Conservation (phyloP, 2,888 invertebrate genomes). For the Cantharis lateralis region DNA sequence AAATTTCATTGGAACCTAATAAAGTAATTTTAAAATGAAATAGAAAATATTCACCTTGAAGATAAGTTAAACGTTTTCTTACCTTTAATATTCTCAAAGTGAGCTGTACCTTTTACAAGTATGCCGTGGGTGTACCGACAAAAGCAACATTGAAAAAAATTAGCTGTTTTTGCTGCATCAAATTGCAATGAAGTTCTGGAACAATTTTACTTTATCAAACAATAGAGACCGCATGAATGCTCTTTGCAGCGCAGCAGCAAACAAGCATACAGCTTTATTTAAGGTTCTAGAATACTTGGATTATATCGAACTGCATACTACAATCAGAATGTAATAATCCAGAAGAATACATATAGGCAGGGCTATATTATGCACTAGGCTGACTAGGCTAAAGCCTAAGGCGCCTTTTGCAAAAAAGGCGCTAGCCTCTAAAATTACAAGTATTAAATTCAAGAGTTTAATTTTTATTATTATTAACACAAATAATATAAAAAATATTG, state of each 20-base stretch:
- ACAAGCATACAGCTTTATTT: constrained; percentile 17
- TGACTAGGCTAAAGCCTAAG: no score
- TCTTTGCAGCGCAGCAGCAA: constrained; percentile 6
- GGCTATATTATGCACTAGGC: no score
- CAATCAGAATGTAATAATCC: constrained; percentile 35
- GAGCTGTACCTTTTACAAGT: not conserved
- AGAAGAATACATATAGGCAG: constrained; percentile 14
- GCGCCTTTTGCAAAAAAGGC: no score
- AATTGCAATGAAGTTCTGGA: constrained; percentile 5
- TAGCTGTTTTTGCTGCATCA: not conserved
- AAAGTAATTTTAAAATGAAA: not conserved
- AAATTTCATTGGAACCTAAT: not conserved
- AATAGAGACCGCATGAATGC: constrained; percentile 18
- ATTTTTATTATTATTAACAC: no score
- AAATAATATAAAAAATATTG: no score
- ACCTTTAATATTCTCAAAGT: not conserved
- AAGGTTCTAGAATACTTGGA: constrained; percentile 30
- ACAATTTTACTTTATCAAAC: constrained; percentile 14
- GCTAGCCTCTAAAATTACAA: no score
- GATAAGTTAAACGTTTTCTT: not conserved
- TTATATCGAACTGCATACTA: constrained; percentile 29
- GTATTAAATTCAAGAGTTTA: no score
- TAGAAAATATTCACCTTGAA: not conserved
- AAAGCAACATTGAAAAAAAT: not conserved
- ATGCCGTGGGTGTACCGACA: not conserved